Conservation (phyloP, 2,888 invertebrate genomes). For the Stegophylla sp. region DNA sequence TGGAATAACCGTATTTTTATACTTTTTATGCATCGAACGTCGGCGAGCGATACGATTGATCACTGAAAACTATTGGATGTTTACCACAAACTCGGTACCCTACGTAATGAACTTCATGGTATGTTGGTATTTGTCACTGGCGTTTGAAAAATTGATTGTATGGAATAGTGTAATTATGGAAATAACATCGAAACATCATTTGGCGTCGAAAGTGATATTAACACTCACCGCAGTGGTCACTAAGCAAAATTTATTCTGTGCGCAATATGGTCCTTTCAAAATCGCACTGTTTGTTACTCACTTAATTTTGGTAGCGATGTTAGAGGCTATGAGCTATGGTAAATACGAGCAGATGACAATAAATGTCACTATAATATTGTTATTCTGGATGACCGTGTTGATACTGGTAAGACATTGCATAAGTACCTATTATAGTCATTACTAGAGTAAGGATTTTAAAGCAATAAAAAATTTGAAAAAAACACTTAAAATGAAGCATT, state of each 20-base stretch:
- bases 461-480: not conserved
- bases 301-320: not conserved
- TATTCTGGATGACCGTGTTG: not conserved
- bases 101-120: not conserved
- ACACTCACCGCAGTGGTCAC: slow-evolving; percentile 1
- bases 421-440: not conserved
- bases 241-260: not conserved
- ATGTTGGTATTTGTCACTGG: not conserved
- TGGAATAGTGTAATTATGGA: not conserved
- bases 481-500: no score
- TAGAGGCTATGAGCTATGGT: not conserved
- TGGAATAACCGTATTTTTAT: not conserved
- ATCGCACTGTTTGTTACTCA: not conserved
- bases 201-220: not conserved
- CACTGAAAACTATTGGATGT: not conserved
- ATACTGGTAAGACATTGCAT: slow-evolving; percentile 4
- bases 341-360: not conserved
- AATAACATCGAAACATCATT: not conserved
- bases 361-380: not conserved
- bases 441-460: not conserved
- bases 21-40: not conserved
- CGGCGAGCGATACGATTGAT: not conserved
- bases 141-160: not conserved
- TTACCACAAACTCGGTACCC: not conserved
- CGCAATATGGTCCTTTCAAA: not conserved